phyloP scores from a whole-genome alignment of 2,888 invertebrate species.

The Salpingus planirostris region DNA sequence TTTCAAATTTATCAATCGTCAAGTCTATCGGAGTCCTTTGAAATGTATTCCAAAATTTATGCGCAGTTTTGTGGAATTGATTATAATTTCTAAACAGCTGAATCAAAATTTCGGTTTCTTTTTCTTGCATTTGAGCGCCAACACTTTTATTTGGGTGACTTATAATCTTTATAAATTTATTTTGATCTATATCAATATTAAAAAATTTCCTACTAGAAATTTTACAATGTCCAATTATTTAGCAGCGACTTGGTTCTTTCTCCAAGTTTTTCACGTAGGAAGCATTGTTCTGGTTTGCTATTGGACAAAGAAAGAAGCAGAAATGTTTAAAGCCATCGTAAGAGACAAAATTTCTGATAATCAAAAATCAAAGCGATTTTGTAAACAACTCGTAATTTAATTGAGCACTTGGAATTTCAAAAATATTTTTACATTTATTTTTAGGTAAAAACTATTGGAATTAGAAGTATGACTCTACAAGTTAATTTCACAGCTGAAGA shows the following conservation, averaged over 20 bases:
- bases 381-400: no score
- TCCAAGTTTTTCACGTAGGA: conserved; percentile 11
- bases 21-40: conserved; percentile 2
- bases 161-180: conserved; percentile 16
- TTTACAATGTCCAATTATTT: conserved; percentile 10
- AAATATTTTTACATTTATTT: neutral
- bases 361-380: neutral
- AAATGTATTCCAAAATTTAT: neutral
- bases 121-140: conserved; percentile 8
- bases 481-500: conserved; percentile 3
- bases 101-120: conserved; percentile 8
- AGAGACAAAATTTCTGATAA: conserved; percentile 2
- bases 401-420: no score
- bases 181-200: conserved; percentile 8
- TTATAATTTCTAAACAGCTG: conserved; percentile 3
- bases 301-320: conserved; percentile 4
- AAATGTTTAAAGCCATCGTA: conserved; percentile 6
- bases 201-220: conserved; percentile 13
- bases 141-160: conserved; percentile 15
- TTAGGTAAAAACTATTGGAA: neutral
- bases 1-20: conserved; percentile 3
- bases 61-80: conserved; percentile 3
- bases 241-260: conserved; percentile 8
- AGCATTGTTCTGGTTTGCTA: conserved; percentile 6
- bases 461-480: neutral